Conservation (phyloP, 2,797 vertebrate species). For the Pelochelys cantorii region DNA sequence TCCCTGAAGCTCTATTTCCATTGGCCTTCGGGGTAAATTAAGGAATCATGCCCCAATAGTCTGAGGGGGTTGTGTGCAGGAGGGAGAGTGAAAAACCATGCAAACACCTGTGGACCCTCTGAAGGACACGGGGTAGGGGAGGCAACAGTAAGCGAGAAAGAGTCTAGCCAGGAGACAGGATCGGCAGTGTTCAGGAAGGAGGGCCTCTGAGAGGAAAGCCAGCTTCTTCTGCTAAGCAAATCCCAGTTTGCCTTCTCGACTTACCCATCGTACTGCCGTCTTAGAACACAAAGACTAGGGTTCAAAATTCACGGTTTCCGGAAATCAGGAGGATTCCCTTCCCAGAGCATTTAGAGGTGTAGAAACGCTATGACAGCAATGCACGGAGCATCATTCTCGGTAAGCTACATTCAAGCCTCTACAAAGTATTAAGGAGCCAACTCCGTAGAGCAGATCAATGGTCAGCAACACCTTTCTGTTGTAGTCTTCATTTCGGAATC, state of each 20-base stretch:
- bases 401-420: conserved; percentile 33
- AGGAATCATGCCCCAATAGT: rapidly evolving
- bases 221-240: not conserved
- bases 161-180: not conserved
- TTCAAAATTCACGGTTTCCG: not conserved
- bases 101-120: not conserved
- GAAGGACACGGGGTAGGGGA: not conserved
- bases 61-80: not conserved
- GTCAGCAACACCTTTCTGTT: conserved; percentile 38
- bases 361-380: conserved; percentile 15
- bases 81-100: not conserved
- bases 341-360: not conserved
- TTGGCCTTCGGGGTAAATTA: not conserved
- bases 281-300: not conserved
- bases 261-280: not conserved
- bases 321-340: not conserved
- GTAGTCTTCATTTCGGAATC: conserved; percentile 61
- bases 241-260: not conserved
- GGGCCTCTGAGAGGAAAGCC: not conserved
- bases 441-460: conserved; percentile 1
- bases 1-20: not conserved
- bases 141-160: not conserved
- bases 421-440: not conserved
- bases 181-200: not conserved
- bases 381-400: conserved; percentile 25